Base-by-base conservation (phyloP, 2,797 vertebrate species). In the Anomalospiza imberbis region DNA sequence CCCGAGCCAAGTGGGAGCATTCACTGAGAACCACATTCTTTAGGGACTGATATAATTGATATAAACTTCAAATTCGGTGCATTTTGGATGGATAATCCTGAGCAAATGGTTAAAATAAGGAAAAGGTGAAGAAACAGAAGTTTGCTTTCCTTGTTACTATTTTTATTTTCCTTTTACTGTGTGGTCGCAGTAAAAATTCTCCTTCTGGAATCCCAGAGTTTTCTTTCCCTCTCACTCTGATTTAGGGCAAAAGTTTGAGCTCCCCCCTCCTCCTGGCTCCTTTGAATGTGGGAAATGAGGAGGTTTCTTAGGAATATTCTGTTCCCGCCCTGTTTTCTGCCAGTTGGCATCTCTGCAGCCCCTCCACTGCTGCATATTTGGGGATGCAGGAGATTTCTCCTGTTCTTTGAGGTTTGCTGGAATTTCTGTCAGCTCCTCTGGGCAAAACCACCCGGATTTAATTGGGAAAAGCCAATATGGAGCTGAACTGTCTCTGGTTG, bases 331-430 rank as follows among this genome's bases (percentile, higher is more conserved):
- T 5, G 1, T 47, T 45, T 51, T 3, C 75, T 96, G 95, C 95
- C 91, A 88, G 40, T 51, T 97, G 96, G 96, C 83, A 77, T 20
- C 89, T 58, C 19, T 12, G 38, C 78, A 67, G 25, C 78, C 26
- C 65, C 86, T 61, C 78, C 8, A 0, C 44, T 63, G 82, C 89
- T 48, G 83, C 88, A 53, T 81, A 29, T 72, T 72, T 91, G 54
- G 58, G 93, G 91, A 55, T 79, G 91, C 88, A 72, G 75, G 87
- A 78, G 92, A 48, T 84, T 75, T 42, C 95, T 96, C 40, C 85
- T 66, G 53, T 7, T 93, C 89, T 76, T 66, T 86, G 94, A 93
- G 88, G 76, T 94, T 94, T 90, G 89, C 85, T 91, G 84, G 2
- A 19, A 40, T 94, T 94, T 74, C 89, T 61, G 31, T 0, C 22